Evolutionary conservation across 2,113 vertebrate species (phyloP), one percentile per base, ranked within the genome.

Genomic region (Coryphaenoides rupestris): DNA sequence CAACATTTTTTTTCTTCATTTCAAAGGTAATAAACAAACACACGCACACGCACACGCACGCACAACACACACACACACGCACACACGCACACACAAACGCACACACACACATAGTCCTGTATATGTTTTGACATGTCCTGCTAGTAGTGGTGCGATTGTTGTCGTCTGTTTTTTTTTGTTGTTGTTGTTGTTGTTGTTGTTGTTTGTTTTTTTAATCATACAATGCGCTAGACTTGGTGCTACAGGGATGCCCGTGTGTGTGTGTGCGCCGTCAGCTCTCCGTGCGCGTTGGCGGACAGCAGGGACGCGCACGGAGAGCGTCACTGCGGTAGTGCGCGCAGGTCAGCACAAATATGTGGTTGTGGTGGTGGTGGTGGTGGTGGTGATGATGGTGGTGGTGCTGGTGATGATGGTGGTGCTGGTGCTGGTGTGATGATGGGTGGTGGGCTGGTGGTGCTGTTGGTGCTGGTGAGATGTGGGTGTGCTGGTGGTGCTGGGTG

Each of bases 1-100:
- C 73, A 83, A 75, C 65, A 75, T 69, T 63, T 33, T 52, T n/a
- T 81, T 86, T 89, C 78, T 84, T 81, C 75, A 79, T 78, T 74
- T 72, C 84, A 88, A 82, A 91, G 91, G 89, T 91, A 86, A 86
- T 66, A 70, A 14, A 6, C 66, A 68, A 63, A 40, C 33, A n/a
- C n/a, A n/a, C n/a, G n/a, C n/a, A n/a, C n/a, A n/a, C n/a, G n/a
- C n/a, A n/a, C n/a, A n/a, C n/a, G n/a, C n/a, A n/a, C n/a, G n/a
- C n/a, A n/a, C n/a, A n/a, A n/a, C n/a, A n/a, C n/a, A n/a, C n/a
- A n/a, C n/a, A n/a, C n/a, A n/a, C n/a, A n/a, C n/a, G n/a, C n/a
- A n/a, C n/a, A n/a, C n/a, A n/a, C n/a, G n/a, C n/a, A n/a, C n/a
- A n/a, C n/a, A n/a, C n/a, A n/a, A n/a, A n/a, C n/a, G n/a, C n/a